Base-by-base conservation (phyloP, 2,888 invertebrate species). In the Ephialtes manifestator region DNA sequence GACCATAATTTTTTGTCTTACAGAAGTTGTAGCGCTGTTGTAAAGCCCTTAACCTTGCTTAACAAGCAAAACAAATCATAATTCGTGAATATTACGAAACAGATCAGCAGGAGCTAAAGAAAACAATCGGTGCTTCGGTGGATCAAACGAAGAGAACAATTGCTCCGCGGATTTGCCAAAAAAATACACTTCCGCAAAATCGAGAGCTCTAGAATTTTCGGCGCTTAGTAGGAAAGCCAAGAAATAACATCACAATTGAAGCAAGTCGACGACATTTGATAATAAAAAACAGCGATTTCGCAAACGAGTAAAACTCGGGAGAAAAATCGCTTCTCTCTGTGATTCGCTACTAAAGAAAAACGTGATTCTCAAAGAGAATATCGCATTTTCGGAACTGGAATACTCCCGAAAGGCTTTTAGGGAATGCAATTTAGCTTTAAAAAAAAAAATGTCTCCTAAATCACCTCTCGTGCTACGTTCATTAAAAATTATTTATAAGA, bases 21-120 rank as follows among this genome's bases (percentile, higher is more conserved):
- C 4, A 4, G 35, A 35, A 4, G 35, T 35, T 35, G 1, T 35
- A 35, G 4, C 4, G 7, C 35, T 35, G 4, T 4, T 35, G 4
- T 35, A 2, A 35, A 35, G 35, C 35, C 7, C 35, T 35, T 35
- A 35, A 35, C 4, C 35, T 35, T 43, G 1, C 11, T 43, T 7
- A n/a, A 18, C 15, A 13, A 51, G 4, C n/a, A 53, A 53, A 18
- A 53, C 24, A 55, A 8, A 0, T 71, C 35, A 53, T 35, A 31
- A 72, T 72, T 46, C 20, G 18, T 63, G 35, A 65, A 65, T 20
- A 20, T 65, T 28, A 31, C 35, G 13, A 48, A 15, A 60, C 60
- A 74, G 74, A 48, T 74, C 60, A n/a, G 46, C 46, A 11, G 60
- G 46, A 74, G 10, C 28, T 58, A 48, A 60, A 60, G n/a, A 60